A percentile compares a stretch with the other conserved stretches of the same genome.
These are phyloP conservation scores for Thermophis baileyi DNA, from an alignment of 2,113 vertebrate species.

Conservation along the genomic window DNA sequence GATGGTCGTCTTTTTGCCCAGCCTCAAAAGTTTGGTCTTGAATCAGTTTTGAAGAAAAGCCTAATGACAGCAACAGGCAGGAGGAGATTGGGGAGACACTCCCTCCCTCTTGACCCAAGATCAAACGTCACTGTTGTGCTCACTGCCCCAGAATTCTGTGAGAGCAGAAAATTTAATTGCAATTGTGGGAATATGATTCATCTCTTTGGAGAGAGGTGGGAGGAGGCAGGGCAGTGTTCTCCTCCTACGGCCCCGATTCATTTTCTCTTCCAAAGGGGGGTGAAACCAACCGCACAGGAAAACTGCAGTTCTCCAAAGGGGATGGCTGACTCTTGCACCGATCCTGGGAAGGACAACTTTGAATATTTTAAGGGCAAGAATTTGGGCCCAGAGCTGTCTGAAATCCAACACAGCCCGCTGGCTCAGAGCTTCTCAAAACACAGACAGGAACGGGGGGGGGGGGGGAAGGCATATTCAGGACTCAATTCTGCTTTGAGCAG, in stretches of 20 bases:
- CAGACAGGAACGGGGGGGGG: slow-evolving; percentile 29
- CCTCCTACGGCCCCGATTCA: slow-evolving; percentile 37
- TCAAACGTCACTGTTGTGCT: slow-evolving; percentile 66
- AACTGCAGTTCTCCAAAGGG: neutral
- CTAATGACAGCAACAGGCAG: slow-evolving; percentile 63
- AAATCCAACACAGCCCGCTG: neutral
- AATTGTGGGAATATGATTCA: slow-evolving; percentile 72
- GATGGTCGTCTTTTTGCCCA: slow-evolving; percentile 18
- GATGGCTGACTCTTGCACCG: neutral
- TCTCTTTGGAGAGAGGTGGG: slow-evolving; percentile 35
- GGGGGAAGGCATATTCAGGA: neutral
- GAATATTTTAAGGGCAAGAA: neutral
- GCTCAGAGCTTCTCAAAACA: neutral
- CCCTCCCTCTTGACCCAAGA: slow-evolving; percentile 43
- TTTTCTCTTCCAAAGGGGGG: neutral
- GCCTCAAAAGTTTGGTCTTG: slow-evolving; percentile 42
- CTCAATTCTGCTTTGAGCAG: neutral
- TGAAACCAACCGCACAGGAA: neutral
- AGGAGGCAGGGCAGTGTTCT: slow-evolving; percentile 44
- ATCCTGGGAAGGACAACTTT: neutral
- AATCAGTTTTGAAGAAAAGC: slow-evolving; percentile 59
- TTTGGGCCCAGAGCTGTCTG: neutral
- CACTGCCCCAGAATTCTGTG: slow-evolving; percentile 56
- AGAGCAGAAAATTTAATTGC: slow-evolving; percentile 66
- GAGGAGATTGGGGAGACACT: slow-evolving; percentile 55